Evolutionary conservation across 2,113 vertebrate species (phyloP).

Genomic region (Bostrychus sinensis): DNA sequence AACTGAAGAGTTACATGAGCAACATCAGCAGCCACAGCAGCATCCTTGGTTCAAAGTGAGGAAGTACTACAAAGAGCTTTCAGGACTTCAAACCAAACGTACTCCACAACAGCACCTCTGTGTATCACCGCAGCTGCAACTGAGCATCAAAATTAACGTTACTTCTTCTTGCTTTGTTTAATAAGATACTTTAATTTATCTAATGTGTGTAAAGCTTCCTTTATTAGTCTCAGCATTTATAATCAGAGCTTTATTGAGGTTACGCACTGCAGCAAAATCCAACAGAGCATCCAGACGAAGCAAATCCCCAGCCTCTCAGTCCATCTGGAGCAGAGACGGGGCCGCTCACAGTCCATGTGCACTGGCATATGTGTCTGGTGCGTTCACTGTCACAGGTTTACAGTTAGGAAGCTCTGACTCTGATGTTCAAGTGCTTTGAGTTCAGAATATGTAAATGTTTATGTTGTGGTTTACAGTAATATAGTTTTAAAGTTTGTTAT

Average conservation of each 20-base stretch:
- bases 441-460: no score
- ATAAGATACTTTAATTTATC: neutral
- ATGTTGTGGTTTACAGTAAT: no score
- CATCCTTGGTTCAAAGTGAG: conserved; percentile 23
- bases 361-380: conserved; percentile 4
- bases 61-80: conserved; percentile 15
- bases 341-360: conserved; percentile 10
- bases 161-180: neutral
- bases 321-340: conserved; percentile 15
- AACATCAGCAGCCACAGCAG: conserved; percentile 14
- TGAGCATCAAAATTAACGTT: conserved; percentile 3
- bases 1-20: neutral
- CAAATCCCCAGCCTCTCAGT: conserved; percentile 20
- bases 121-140: conserved; percentile 8
- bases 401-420: no score
- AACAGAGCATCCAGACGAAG: conserved; percentile 14
- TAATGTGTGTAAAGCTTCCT: neutral
- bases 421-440: no score
- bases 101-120: conserved; percentile 2
- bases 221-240: neutral
- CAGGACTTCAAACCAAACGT: conserved; percentile 19
- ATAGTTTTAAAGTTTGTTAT: no score
- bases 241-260: conserved; percentile 17
- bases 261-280: conserved; percentile 13
- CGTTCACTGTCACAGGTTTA: no score